phyloP scores from a whole-genome alignment of 2,888 invertebrate genomes.

The Pilophorus perplexus region DNA sequence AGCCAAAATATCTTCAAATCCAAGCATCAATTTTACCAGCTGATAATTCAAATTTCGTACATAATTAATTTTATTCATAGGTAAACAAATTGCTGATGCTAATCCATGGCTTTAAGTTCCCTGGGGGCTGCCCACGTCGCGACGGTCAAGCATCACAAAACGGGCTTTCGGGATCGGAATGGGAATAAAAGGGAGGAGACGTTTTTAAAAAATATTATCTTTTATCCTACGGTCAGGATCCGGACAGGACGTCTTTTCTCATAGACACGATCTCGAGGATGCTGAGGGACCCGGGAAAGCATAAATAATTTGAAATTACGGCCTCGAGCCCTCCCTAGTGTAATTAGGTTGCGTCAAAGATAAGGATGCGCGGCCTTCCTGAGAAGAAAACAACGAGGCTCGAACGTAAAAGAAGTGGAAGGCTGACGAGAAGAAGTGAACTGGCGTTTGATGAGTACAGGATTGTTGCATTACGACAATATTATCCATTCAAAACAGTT shows the following conservation, averaged over 20 bases:
- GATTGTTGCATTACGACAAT: too few species aligned
- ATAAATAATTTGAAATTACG: slow-evolving; percentile 39
- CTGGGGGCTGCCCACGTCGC: too few species aligned
- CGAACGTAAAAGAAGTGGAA: slow-evolving; percentile 1
- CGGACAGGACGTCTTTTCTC: slow-evolving; percentile 28
- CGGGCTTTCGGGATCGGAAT: background rate
- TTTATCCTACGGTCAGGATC: slow-evolving; percentile 24
- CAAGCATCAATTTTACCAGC: too few species aligned
- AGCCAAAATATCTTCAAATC: too few species aligned
- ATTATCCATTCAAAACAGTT: too few species aligned
- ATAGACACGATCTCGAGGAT: slow-evolving; percentile 21
- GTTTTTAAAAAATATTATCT: slow-evolving; percentile 35
- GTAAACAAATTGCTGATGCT: too few species aligned
- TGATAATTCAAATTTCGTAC: too few species aligned
- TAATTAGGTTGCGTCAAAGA: slow-evolving; percentile 39
- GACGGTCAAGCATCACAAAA: background rate
- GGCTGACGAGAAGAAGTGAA: slow-evolving; percentile 12
- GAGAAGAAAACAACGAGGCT: slow-evolving; percentile 4
- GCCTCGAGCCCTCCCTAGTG: slow-evolving; percentile 28
- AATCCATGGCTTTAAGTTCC: too few species aligned
- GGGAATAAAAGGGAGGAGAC: slow-evolving; percentile 1
- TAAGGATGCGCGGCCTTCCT: slow-evolving; percentile 10
- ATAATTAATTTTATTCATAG: too few species aligned
- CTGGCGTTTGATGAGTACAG: too few species aligned
- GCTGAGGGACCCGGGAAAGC: slow-evolving; percentile 40